These are phyloP conservation scores for Ceratothoa steindachneri DNA, from an alignment of 2,888 invertebrate genomes.

Conservation along the genomic window DNA sequence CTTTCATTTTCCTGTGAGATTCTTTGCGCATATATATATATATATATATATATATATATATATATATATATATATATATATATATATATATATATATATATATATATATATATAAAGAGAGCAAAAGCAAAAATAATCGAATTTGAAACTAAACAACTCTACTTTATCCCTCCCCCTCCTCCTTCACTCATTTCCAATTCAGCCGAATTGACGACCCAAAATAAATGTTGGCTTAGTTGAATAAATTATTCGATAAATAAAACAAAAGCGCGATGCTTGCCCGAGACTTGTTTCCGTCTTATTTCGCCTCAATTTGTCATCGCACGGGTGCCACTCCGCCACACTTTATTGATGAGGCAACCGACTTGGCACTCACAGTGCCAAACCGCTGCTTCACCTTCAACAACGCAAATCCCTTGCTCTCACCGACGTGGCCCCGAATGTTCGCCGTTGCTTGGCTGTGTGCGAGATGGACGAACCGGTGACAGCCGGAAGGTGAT, in stretches of 20 bases:
- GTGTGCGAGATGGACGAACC: too few relatives aligned
- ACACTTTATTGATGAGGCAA: not conserved
- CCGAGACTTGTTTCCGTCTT: not conserved
- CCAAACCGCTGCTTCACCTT: too few relatives aligned
- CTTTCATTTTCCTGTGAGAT: too few relatives aligned
- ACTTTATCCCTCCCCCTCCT: too few relatives aligned
- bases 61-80: not conserved
- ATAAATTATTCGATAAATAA: not conserved
- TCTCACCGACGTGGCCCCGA: too few relatives aligned
- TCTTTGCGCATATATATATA: not conserved
- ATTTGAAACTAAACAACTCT: too few relatives aligned
- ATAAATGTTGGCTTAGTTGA: not conserved
- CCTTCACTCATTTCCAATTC: too few relatives aligned
- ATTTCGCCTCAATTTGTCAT: not conserved
- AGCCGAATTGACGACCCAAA: not conserved
- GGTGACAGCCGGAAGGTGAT: too few relatives aligned
- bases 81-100: not conserved
- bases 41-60: not conserved
- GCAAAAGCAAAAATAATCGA: too few relatives aligned
- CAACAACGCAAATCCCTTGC: too few relatives aligned
- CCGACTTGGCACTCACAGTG: not conserved
- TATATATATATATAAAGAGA: not conserved
- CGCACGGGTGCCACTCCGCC: not conserved
- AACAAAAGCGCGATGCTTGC: not conserved
- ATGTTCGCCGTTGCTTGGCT: not conserved